A percentile compares a stretch with the other conserved stretches of the same genome.
These are phyloP conservation scores for Dermatemys mawii DNA, from an alignment of 2,113 vertebrate genomes.

Conservation along the genomic window DNA sequence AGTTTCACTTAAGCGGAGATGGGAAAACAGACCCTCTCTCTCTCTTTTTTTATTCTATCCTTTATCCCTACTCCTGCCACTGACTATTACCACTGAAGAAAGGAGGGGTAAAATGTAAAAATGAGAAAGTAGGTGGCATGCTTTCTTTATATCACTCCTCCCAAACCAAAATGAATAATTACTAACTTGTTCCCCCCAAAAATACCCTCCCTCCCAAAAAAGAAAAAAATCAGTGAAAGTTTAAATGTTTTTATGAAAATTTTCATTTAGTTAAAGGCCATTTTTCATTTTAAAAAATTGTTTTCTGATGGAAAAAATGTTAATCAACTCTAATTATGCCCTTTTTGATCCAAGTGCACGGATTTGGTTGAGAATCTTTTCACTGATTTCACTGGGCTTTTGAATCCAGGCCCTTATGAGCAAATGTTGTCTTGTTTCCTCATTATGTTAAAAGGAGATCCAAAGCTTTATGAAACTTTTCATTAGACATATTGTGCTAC, in stretches of 20 bases:
- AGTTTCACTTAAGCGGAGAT: no score
- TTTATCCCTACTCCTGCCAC: no score
- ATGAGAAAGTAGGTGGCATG: no score
- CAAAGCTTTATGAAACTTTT: constrained; percentile 44
- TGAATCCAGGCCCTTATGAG: constrained; percentile 25
- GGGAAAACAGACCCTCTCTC: no score
- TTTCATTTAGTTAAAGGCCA: not conserved
- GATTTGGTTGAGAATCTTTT: constrained; percentile 54
- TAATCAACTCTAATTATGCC: constrained; percentile 11
- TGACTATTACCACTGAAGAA: no score
- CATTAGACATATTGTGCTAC: not conserved
- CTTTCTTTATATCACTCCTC: no score
- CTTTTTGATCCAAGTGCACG: constrained; percentile 40
- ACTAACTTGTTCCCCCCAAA: no score
- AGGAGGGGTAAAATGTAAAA: no score
- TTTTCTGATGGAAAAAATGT: not conserved
- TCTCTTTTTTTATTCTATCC: no score
- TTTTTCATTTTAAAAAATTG: no score
- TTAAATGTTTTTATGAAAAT: not conserved
- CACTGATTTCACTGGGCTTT: constrained; percentile 49
- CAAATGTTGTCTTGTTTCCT: constrained; percentile 3
- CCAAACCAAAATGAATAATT: no score
- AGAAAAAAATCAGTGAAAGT: not conserved
- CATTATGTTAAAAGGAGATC: constrained; percentile 40
- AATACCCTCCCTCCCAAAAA: not conserved